Evolutionary conservation across 1,140 invertebrate species (phyloP).

Genomic region (Charaxes varanes): DNA sequence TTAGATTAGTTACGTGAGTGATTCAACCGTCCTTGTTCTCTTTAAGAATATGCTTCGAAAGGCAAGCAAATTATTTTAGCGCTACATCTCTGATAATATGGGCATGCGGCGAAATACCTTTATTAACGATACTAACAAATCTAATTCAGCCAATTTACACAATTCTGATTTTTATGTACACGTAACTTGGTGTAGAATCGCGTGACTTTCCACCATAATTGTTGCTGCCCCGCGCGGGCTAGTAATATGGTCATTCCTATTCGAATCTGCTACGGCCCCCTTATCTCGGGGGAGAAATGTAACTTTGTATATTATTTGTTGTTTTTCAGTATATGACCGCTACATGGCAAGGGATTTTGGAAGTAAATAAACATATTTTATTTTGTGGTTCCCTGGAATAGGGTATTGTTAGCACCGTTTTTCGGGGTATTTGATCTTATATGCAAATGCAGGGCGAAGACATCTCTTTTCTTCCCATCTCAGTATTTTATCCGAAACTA

Average conservation of each 20-base stretch:
- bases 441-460: neutral
- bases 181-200: neutral
- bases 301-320: constrained; percentile 22
- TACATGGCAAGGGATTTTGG: constrained; percentile 16
- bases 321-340: constrained; percentile 19
- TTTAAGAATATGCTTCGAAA: too few relatives aligned
- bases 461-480: neutral
- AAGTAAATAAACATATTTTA: constrained; percentile 18
- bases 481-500: too few relatives aligned
- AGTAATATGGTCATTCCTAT: constrained; percentile 20
- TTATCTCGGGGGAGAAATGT: constrained; percentile 16
- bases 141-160: neutral
- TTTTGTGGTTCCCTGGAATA: constrained; percentile 3
- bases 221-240: constrained; percentile 13
- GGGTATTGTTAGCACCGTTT: neutral
- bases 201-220: constrained; percentile 13
- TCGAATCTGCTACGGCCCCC: constrained; percentile 10
- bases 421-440: neutral
- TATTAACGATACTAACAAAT: constrained; percentile 15
- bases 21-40: too few relatives aligned
- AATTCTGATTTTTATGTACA: neutral
- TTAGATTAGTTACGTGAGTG: too few relatives aligned
- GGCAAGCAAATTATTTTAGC: neutral
- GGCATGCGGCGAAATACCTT: constrained; percentile 12
- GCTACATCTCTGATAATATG: constrained; percentile 3